Evolutionary conservation across 2,113 vertebrate species (phyloP), one percentile per base, ranked within the genome.

Genomic region (Sula dactylatra): DNA sequence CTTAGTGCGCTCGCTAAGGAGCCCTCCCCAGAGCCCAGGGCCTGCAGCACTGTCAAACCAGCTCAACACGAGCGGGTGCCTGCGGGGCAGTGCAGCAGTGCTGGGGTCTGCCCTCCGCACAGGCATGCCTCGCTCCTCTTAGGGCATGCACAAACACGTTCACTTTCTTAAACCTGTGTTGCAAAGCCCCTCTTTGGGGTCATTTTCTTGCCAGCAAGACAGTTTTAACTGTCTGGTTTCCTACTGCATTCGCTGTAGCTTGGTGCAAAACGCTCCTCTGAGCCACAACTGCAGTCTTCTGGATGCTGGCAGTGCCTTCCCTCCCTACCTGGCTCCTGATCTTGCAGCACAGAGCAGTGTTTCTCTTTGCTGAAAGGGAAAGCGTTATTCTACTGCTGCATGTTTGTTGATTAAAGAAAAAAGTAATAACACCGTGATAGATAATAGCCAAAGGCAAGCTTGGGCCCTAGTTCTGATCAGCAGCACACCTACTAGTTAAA

Each of bases 241-340:
- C 44, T 18, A 0, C 0, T 2, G 22, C 29, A 4, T 10, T 21
- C 4, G 0, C 34, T 22, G 58, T 4, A 38, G 36, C 42, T 49
- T 24, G 59, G 2, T 38, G 13, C 25, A 29, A n/a, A 59, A 7
- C 10, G 9, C 25, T 19, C 7, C 36, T 31, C 6, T 5, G 65
- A 34, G 66, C 50, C 24, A 1, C 0, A 29, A 2, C 36, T 2
- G 31, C 7, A 11, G 2, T 16, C 40, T 6, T 5, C 58, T 8
- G 26, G 7, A 25, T 3, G 1, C 40, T 6, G 15, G n/a, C 64
- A 26, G 16, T 19, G 64, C 44, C 56, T 21, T 38, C 40, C 44
- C 27, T 24, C 12, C 0, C 18, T 6, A 13, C 71, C 70, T 10
- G 18, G 44, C 49, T 59, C 49, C 67, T 1, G 21, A 7, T 8